A percentile compares a stretch with the other conserved stretches of the same genome.
phyloP scores from a whole-genome alignment of 1,140 invertebrate species.

The Ganaspis sp. region DNA sequence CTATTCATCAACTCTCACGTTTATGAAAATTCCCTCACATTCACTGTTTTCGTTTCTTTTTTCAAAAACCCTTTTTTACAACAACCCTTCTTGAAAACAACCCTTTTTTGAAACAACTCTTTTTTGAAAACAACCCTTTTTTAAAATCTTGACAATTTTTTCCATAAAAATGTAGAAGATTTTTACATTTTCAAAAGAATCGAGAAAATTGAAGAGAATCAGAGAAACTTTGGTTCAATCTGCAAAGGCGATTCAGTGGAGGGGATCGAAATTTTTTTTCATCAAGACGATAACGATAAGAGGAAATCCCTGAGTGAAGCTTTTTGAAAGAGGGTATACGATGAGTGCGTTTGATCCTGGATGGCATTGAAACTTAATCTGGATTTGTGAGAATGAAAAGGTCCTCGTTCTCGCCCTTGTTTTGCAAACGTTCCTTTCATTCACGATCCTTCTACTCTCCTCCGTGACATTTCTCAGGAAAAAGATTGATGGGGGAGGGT shows the following conservation, averaged over 20 bases:
- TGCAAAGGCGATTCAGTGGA: no score
- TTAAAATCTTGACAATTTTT: no score
- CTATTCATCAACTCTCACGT: background rate
- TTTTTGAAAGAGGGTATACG: constrained; percentile 30
- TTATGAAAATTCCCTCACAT: background rate
- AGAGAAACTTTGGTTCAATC: no score
- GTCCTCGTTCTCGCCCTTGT: constrained; percentile 23
- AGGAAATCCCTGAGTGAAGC: constrained; percentile 2
- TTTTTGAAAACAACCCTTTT: no score
- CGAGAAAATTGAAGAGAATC: no score
- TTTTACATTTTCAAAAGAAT: no score
- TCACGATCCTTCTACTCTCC: background rate
- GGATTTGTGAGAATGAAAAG: constrained; percentile 5
- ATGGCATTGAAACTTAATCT: constrained; percentile 2
- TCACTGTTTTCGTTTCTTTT: no score
- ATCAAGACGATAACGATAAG: background rate
- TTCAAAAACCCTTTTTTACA: no score
- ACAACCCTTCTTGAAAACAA: no score
- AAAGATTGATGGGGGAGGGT: background rate
- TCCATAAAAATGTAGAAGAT: no score
- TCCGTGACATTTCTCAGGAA: background rate
- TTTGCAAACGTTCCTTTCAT: background rate
- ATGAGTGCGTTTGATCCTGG: constrained; percentile 21
- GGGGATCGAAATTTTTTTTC: background rate
- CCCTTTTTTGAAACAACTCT: no score